A percentile compares a stretch with the other conserved stretches of the same genome.
Conservation (phyloP, 2,113 vertebrate genomes). For the Tragelaphus scriptus region DNA sequence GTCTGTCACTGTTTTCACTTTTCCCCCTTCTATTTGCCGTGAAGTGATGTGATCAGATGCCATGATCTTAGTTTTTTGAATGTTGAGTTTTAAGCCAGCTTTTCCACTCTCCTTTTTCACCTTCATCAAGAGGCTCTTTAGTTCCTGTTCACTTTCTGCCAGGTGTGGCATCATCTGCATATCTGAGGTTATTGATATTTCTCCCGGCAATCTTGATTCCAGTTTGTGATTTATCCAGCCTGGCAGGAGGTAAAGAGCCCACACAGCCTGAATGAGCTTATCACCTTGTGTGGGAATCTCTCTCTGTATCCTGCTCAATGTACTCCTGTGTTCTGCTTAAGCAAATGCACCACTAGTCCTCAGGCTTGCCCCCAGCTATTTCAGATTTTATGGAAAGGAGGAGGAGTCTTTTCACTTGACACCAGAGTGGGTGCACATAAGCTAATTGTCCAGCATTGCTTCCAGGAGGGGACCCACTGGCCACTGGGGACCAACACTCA, state of each 20-base stretch:
- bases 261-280: background rate
- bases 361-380: background rate
- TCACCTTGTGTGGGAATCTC: background rate
- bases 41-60: background rate
- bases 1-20: background rate
- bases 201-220: background rate
- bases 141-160: background rate
- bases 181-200: background rate
- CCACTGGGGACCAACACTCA: background rate
- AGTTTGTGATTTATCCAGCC: background rate
- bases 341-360: background rate
- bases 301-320: background rate
- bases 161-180: background rate
- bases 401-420: background rate
- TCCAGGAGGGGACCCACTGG: background rate
- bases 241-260: background rate
- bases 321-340: background rate
- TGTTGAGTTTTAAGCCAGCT: background rate
- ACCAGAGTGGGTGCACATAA: background rate
- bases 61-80: background rate
- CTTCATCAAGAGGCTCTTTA: background rate
- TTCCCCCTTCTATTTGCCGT: background rate
- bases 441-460: background rate
- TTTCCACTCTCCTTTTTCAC: background rate
- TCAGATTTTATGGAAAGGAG: background rate